Conservation (phyloP, 2,113 vertebrate genomes). For the Cephalopterus ornatus region DNA sequence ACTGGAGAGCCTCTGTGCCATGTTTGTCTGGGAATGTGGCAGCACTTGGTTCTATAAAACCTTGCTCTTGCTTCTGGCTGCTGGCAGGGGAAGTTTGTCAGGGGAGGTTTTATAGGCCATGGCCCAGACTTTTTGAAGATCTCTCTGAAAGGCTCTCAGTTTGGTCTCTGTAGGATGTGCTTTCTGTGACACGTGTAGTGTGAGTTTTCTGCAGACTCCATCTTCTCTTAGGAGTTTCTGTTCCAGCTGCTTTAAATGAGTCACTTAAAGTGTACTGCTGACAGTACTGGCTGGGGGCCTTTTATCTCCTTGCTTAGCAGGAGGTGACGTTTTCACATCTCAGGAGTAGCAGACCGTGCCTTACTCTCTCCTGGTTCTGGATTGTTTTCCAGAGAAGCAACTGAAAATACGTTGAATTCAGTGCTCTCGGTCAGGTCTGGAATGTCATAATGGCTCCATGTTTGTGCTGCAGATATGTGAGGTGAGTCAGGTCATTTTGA, state of each 20-base stretch:
- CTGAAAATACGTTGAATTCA: background rate
- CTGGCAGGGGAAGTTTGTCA: no score
- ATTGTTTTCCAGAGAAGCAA: background rate
- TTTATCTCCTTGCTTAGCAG: background rate
- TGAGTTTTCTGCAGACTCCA: background rate
- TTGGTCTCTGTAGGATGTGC: background rate
- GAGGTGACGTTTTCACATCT: background rate
- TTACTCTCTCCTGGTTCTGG: background rate
- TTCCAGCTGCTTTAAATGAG: background rate
- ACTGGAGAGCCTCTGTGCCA: accelerated
- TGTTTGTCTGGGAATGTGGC: background rate
- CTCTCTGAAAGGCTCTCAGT: background rate
- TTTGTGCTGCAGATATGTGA: background rate
- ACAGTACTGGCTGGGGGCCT: background rate
- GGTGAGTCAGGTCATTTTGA: background rate
- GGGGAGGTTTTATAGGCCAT: background rate
- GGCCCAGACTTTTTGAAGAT: background rate
- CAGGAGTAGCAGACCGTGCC: background rate
- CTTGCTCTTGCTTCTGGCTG: background rate
- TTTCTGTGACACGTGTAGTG: background rate
- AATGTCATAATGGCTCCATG: background rate
- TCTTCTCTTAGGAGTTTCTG: background rate
- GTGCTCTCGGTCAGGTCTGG: background rate
- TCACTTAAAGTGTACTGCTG: background rate
- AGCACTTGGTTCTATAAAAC: background rate